phyloP scores from a whole-genome alignment of 2,797 vertebrate species.

The Loris lydekkerianus region DNA sequence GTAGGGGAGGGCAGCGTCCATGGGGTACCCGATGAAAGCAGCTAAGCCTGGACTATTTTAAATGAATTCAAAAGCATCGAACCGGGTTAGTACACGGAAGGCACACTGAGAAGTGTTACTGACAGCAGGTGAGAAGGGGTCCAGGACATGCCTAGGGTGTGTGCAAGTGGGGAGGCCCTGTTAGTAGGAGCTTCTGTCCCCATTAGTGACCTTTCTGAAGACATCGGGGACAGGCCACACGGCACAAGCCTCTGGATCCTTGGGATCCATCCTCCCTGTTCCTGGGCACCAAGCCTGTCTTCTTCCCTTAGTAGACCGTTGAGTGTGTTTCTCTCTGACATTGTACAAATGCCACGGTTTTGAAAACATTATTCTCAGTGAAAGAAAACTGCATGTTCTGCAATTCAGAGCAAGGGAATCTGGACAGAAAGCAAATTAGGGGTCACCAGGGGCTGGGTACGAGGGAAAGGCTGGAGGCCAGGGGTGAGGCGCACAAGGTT shows the following conservation, averaged over 20 bases:
- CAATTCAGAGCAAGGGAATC: not conserved
- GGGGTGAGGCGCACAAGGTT: accelerated
- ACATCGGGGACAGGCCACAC: no score
- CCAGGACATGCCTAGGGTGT: not conserved
- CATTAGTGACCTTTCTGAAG: not conserved
- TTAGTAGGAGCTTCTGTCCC: not conserved
- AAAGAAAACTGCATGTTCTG: accelerated
- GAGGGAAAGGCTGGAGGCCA: accelerated
- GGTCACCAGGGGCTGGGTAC: not conserved
- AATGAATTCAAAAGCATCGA: not conserved
- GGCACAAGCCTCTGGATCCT: not conserved
- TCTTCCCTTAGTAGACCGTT: not conserved
- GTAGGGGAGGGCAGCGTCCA: not conserved
- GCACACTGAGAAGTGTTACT: not conserved
- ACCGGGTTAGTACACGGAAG: not conserved
- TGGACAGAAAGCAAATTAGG: not conserved
- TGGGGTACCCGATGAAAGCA: not conserved
- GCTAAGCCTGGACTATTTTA: not conserved
- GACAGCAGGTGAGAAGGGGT: not conserved
- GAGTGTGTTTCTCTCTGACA: not conserved
- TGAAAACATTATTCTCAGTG: not conserved
- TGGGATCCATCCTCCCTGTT: not conserved
- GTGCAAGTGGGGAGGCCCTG: accelerated
- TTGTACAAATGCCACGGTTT: not conserved
- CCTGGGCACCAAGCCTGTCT: not conserved